Conservation (phyloP, 2,888 invertebrate genomes). For the Hypsopygia costalis region DNA sequence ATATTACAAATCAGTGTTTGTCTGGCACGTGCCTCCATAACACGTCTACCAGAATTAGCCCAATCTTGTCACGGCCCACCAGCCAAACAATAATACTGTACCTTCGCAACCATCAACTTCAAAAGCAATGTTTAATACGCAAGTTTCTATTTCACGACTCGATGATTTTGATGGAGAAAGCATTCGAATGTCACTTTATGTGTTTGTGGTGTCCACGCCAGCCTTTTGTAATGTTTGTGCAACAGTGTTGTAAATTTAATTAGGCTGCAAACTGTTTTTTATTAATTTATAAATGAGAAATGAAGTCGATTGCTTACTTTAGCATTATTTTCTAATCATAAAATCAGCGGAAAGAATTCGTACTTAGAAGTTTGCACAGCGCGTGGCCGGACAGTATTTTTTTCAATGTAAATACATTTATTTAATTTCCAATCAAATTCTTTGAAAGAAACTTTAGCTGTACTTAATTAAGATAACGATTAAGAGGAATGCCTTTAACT, state of each 20-base stretch:
- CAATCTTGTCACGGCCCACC: constrained; percentile 24
- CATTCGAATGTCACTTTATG: constrained; percentile 23
- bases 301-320: too few species aligned
- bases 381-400: too few species aligned
- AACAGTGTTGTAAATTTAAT: background rate
- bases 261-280: background rate
- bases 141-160: constrained; percentile 66
- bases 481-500: too few species aligned
- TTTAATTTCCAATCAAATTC: too few species aligned
- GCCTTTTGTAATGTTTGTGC: constrained; percentile 1
- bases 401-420: too few species aligned
- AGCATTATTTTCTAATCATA: too few species aligned
- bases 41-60: background rate
- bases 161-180: constrained; percentile 60
- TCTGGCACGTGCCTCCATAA: background rate
- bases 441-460: too few species aligned
- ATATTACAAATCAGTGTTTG: too few species aligned
- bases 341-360: too few species aligned
- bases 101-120: constrained; percentile 17
- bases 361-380: too few species aligned
- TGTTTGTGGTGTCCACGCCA: background rate
- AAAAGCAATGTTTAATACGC: constrained; percentile 31
- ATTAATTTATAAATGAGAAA: too few species aligned
- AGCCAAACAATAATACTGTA: constrained; percentile 10
- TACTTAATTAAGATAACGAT: too few species aligned